A percentile compares a stretch with the other conserved stretches of the same genome.
Evolutionary conservation across 2,113 vertebrate species (phyloP).

Genomic region (Pholis gunnellus): DNA sequence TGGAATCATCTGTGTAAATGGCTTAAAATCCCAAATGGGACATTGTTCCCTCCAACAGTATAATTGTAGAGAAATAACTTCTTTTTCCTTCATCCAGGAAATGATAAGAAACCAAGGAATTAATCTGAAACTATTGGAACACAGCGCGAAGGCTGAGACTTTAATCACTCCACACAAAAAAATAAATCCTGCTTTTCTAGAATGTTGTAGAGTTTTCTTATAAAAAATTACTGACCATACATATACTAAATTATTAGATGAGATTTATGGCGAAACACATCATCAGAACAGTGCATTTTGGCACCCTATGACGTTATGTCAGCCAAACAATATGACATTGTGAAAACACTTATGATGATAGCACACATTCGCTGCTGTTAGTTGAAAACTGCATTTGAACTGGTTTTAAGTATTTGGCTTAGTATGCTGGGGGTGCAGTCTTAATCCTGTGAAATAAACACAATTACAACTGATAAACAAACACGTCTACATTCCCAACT

Average conservation of each 20-base stretch:
- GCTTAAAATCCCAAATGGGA: slow-evolving; percentile 83
- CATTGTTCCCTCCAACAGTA: slow-evolving; percentile 72
- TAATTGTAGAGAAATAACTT: slow-evolving; percentile 73
- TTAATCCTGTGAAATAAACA: too few relatives aligned
- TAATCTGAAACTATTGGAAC: slow-evolving; percentile 65
- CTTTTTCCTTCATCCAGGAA: slow-evolving; percentile 64
- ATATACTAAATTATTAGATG: neutral
- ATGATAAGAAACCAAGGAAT: slow-evolving; percentile 66
- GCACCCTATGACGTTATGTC: neutral
- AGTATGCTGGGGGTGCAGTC: neutral
- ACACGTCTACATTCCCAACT: neutral
- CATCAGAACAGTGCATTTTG: neutral
- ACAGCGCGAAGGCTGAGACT: slow-evolving; percentile 49
- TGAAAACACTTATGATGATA: neutral
- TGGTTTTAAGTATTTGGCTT: neutral
- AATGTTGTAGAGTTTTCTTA: neutral
- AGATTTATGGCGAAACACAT: neutral
- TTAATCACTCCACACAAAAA: slow-evolving; percentile 40
- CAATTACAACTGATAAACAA: too few relatives aligned
- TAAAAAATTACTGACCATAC: neutral
- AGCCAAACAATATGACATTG: neutral
- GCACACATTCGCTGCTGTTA: neutral
- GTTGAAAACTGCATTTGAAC: neutral
- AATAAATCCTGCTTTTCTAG: neutral
- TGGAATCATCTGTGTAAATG: slow-evolving; percentile 86